Evolutionary conservation across 2,888 invertebrate genomes (phyloP).

Genomic region (Allophyes oxyacanthae): DNA sequence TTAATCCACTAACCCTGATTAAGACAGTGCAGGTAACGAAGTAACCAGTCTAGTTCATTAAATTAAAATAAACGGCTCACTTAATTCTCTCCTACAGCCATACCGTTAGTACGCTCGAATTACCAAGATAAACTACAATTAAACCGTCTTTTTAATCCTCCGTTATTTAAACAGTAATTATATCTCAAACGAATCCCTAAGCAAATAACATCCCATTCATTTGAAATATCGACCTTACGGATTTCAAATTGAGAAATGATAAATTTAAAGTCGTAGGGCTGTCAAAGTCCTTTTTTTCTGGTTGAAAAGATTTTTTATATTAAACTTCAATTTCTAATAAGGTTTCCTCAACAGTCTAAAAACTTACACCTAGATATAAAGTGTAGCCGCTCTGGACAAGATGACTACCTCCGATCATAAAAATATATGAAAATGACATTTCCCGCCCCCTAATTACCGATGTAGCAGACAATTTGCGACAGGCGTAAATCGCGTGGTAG

Average conservation of each 20-base stretch:
- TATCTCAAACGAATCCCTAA: not conserved
- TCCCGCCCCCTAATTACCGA: no score
- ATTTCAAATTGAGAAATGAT: conserved; percentile 1
- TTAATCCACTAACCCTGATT: conserved; percentile 8
- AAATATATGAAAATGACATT: no score
- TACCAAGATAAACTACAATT: conserved; percentile 6
- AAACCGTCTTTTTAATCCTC: not conserved
- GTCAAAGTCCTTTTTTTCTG: not conserved
- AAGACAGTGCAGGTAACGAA: not conserved
- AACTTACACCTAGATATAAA: no score
- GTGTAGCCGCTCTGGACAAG: no score
- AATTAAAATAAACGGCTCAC: conserved; percentile 19
- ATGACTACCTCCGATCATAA: no score
- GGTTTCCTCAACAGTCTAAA: no score
- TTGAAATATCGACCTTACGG: not conserved
- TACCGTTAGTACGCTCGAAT: conserved; percentile 3
- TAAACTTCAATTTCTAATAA: no score
- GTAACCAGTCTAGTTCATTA: conserved; percentile 12
- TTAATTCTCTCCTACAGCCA: conserved; percentile 8
- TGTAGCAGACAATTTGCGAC: no score
- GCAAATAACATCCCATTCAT: not conserved
- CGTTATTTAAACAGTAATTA: not conserved
- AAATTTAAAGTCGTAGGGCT: not conserved
- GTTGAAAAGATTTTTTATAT: no score
- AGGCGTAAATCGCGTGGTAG: no score